phyloP scores from a whole-genome alignment of 2,113 vertebrate species.

The Psilopsiagon aymara region DNA sequence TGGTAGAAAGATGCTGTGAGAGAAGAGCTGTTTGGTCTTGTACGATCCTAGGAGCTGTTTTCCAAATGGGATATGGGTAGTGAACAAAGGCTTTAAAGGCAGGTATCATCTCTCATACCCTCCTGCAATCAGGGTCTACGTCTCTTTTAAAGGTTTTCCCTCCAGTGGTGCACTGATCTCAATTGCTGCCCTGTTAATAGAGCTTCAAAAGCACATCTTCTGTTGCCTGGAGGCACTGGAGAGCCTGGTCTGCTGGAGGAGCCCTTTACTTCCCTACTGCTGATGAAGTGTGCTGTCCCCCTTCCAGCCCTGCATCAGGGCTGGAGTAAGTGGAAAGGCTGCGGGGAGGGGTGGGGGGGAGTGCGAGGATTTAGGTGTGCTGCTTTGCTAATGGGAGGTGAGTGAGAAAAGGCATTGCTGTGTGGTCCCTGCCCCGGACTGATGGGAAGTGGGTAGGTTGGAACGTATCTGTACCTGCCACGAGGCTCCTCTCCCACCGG shows the following conservation, averaged over 20 bases:
- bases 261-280: background rate
- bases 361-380: background rate
- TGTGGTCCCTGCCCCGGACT: background rate
- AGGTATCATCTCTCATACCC: background rate
- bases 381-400: background rate
- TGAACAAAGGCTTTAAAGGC: background rate
- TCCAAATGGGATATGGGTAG: background rate
- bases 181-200: background rate
- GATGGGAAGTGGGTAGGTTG: background rate
- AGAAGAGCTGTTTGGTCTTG: background rate
- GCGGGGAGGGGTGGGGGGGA: too few species aligned
- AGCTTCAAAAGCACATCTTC: background rate
- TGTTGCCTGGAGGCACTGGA: background rate
- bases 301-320: background rate
- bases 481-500: background rate
- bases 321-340: background rate
- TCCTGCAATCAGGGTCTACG: background rate
- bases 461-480: background rate
- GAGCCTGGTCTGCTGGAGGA: background rate
- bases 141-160: background rate
- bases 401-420: background rate
- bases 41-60: fast-evolving
- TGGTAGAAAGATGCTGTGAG: background rate
- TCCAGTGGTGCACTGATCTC: background rate
- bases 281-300: background rate